Percentiles rank a stretch among this genome's conserved stretches.
Conservation (phyloP, 2,113 vertebrate genomes). For the Dolichallabes microphthalmus region DNA sequence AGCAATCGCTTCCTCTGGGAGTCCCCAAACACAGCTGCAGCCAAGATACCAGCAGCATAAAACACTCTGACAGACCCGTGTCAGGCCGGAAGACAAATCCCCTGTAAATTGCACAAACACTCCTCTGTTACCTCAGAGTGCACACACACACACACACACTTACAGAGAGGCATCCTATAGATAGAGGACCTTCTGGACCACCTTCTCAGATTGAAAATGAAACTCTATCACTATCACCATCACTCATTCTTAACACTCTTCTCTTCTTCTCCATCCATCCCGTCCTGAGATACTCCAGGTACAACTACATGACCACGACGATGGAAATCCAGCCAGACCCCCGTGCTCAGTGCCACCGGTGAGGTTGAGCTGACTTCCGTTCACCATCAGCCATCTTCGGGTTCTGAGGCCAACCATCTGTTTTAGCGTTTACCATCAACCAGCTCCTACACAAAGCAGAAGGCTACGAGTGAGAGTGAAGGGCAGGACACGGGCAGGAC, state of each 20-base stretch:
- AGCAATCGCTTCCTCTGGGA: constrained; percentile 77
- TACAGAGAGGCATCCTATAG: neutral
- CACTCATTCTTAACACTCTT: neutral
- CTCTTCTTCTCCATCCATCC: neutral
- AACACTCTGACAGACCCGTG: constrained; percentile 75
- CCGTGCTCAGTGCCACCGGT: neutral
- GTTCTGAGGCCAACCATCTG: constrained; percentile 37
- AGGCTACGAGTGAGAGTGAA: constrained; percentile 5
- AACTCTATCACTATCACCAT: neutral
- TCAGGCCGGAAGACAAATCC: constrained; percentile 55
- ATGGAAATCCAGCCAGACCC: neutral
- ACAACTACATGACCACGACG: neutral
- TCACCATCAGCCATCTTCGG: constrained; percentile 13
- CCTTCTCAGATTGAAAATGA: constrained; percentile 22
- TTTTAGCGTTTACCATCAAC: constrained; percentile 39
- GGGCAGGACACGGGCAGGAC: constrained; percentile 2
- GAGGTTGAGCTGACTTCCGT: neutral
- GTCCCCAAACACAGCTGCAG: constrained; percentile 73
- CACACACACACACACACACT: constrained; percentile 51
- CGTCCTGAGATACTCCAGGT: neutral
- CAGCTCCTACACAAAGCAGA: constrained; percentile 27
- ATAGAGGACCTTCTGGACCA: constrained; percentile 19
- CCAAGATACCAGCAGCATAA: constrained; percentile 78
- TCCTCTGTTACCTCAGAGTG: constrained; percentile 36
- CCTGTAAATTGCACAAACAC: constrained; percentile 54